phyloP scores from a whole-genome alignment of 2,797 vertebrate species.

The Monodelphis domestica region DNA sequence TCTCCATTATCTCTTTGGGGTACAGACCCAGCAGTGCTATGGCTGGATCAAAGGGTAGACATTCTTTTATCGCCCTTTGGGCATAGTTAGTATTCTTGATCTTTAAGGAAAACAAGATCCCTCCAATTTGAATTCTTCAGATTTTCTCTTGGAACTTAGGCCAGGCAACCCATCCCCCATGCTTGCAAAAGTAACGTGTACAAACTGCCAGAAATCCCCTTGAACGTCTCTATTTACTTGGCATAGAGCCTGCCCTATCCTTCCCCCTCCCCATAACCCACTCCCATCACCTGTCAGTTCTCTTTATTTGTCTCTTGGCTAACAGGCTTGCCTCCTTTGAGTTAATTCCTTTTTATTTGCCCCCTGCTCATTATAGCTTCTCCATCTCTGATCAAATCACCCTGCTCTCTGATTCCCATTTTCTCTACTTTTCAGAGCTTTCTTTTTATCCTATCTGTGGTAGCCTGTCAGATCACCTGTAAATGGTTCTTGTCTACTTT shows the following conservation, averaged over 20 bases:
- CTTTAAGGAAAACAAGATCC: not conserved
- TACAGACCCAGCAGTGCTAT: too few species aligned
- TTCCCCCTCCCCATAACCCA: not conserved
- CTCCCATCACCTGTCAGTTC: not conserved
- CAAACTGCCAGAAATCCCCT: not conserved
- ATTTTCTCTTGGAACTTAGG: not conserved
- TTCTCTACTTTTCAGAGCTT: not conserved
- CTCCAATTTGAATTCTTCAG: not conserved
- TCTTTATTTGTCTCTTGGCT: constrained; percentile 20
- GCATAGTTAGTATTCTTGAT: not conserved
- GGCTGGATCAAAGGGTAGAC: too few species aligned
- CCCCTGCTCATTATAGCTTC: constrained; percentile 51
- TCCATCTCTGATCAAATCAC: constrained; percentile 19
- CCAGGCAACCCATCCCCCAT: not conserved
- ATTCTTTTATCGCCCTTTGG: too few species aligned
- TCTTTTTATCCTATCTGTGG: not conserved
- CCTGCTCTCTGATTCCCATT: not conserved
- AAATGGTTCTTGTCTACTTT: not conserved
- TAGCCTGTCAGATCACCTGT: not conserved
- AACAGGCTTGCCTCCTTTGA: not conserved
- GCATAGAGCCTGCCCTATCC: not conserved
- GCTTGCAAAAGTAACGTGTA: not conserved
- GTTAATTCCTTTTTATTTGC: constrained; percentile 4
- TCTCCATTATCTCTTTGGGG: too few species aligned
- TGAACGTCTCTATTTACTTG: not conserved